Percentiles rank a stretch among this genome's conserved stretches.
These are phyloP conservation scores for Crocidura indochinensis DNA, from an alignment of 2,797 vertebrate species.

Conservation along the genomic window DNA sequence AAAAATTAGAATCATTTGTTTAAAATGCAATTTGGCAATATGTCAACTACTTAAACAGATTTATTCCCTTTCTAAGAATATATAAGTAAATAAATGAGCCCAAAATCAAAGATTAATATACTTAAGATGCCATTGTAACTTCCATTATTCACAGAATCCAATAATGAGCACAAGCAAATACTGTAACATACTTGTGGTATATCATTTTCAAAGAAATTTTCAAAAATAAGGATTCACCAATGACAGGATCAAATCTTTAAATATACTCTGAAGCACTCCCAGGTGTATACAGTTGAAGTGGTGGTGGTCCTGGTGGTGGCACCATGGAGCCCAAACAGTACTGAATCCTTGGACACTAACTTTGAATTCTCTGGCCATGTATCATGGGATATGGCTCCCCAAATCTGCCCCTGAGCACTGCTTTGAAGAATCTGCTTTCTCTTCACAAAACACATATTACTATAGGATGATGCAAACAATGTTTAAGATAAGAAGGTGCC, in stretches of 20 bases:
- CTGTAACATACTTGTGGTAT: constrained; percentile 17
- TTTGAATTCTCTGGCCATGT: no score
- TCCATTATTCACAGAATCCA: constrained; percentile 7
- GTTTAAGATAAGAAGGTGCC: not conserved
- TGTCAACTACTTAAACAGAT: constrained; percentile 43
- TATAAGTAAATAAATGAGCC: constrained; percentile 48
- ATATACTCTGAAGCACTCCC: no score
- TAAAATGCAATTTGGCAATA: constrained; percentile 47
- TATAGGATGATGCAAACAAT: constrained; percentile 16
- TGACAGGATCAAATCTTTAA: constrained; percentile 9
- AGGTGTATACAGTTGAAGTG: no score
- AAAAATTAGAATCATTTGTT: constrained; percentile 42
- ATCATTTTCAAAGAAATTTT: constrained; percentile 23
- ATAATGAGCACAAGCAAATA: constrained; percentile 15
- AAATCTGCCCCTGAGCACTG: no score
- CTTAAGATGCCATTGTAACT: constrained; percentile 45
- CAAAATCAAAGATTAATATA: constrained; percentile 64
- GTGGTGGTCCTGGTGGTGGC: no score
- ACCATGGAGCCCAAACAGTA: no score
- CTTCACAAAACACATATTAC: no score
- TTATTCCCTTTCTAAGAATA: constrained; percentile 54
- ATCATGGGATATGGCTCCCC: no score
- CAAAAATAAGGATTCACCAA: not conserved
- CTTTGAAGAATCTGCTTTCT: no score
- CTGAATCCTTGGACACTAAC: no score